A percentile compares a stretch with the other conserved stretches of the same genome.
Evolutionary conservation across 53 echinoderm and acorn worm species (phyloP).

Genomic region (Actinopyga echinites): DNA sequence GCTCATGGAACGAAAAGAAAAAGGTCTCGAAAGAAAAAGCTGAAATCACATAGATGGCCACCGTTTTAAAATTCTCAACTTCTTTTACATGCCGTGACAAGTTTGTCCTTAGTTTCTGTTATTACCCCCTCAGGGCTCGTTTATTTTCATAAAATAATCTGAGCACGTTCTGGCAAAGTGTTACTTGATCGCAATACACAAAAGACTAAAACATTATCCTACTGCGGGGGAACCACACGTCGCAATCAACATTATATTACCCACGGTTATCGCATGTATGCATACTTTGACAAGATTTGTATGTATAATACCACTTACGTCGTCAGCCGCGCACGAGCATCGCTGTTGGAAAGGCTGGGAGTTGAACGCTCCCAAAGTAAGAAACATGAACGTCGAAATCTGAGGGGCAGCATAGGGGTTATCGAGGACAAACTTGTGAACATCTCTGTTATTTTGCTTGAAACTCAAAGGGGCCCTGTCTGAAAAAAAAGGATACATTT

Average conservation of each 20-base stretch:
- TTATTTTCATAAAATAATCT: slow-evolving; percentile 49
- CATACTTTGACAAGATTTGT: slow-evolving; percentile 38
- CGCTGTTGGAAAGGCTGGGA: slow-evolving; percentile 34
- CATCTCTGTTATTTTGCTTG: slow-evolving; percentile 8
- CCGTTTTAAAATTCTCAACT: slow-evolving; percentile 27
- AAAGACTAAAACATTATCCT: slow-evolving; percentile 41
- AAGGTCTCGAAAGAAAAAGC: slow-evolving; percentile 6
- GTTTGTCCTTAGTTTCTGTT: slow-evolving; percentile 35
- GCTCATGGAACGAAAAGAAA: slow-evolving; percentile 11
- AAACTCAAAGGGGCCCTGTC: not conserved
- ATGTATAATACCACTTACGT: slow-evolving; percentile 47
- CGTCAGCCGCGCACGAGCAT: slow-evolving; percentile 18
- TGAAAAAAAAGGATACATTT: slow-evolving; percentile 31
- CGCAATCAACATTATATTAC: slow-evolving; percentile 29
- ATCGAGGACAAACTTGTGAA: slow-evolving; percentile 43
- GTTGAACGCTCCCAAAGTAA: slow-evolving; percentile 38
- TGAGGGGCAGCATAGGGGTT: slow-evolving; percentile 36
- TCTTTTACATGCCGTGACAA: slow-evolving; percentile 24
- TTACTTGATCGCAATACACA: slow-evolving; percentile 49
- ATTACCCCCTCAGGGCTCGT: slow-evolving; percentile 42
- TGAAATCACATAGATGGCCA: slow-evolving; percentile 41
- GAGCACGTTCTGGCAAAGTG: slow-evolving; percentile 45
- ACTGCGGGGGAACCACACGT: slow-evolving; percentile 29
- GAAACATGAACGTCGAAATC: slow-evolving; percentile 45
- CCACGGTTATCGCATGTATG: slow-evolving; percentile 38